Conservation (phyloP, 2,797 vertebrate species). For the Rousettus madagascariensis region DNA sequence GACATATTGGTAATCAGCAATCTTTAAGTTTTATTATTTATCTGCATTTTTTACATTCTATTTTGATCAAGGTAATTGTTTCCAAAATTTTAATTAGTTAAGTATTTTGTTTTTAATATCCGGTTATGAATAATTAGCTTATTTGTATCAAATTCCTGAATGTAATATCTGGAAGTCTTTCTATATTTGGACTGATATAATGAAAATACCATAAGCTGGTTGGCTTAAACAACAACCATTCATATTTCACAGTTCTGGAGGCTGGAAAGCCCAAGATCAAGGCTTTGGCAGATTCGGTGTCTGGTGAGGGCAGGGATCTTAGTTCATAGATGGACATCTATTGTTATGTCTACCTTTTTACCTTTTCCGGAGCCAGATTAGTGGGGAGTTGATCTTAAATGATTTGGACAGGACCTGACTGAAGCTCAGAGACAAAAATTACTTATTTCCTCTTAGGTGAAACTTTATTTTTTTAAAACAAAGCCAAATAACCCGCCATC, state of each 20-base stretch:
- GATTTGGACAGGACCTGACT: neutral
- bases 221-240: neutral
- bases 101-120: neutral
- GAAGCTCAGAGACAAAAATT: neutral
- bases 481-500: neutral
- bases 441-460: neutral
- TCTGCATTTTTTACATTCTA: neutral
- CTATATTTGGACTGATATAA: neutral
- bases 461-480: neutral
- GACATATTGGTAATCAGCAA: neutral
- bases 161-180: neutral
- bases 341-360: neutral
- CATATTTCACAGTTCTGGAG: neutral
- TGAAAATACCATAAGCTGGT: neutral
- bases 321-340: neutral
- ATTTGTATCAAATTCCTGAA: neutral
- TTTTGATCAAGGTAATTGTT: neutral
- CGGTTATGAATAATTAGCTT: neutral
- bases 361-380: neutral
- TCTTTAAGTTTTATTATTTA: neutral
- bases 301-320: neutral
- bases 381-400: neutral
- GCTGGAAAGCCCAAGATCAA: neutral
- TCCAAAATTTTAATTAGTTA: neutral
- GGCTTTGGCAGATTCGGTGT: neutral